phyloP scores from a whole-genome alignment of 2,888 invertebrate species.

The Baccha elongata region DNA sequence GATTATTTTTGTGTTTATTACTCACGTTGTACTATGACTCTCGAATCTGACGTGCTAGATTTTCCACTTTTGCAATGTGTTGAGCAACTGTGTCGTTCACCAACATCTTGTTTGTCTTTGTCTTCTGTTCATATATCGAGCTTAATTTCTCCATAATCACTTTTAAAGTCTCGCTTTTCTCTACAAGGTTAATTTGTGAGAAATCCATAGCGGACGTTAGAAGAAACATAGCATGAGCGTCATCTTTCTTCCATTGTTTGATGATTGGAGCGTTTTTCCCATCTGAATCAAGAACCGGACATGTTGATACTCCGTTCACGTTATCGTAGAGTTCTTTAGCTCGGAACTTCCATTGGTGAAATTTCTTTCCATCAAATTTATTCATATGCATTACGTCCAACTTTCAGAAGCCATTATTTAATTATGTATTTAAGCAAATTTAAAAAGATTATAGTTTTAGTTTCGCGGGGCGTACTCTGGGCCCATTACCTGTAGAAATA shows the following conservation, averaged over 20 bases:
- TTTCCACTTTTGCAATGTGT: slow-evolving; percentile 9
- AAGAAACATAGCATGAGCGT: slow-evolving; percentile 2
- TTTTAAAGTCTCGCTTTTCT: slow-evolving; percentile 1
- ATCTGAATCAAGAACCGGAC: no score
- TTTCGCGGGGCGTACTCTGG: no score
- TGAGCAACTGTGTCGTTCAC: neutral
- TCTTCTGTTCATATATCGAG: slow-evolving; percentile 6
- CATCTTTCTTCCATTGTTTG: no score
- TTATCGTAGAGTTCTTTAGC: neutral
- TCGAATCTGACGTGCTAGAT: slow-evolving; percentile 1
- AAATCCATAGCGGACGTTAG: slow-evolving; percentile 9
- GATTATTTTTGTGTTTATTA: neutral
- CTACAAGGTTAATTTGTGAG: slow-evolving; percentile 1
- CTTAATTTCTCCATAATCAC: neutral
- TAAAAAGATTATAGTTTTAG: no score
- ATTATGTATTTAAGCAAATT: no score
- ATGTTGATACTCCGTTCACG: no score
- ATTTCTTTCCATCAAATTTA: slow-evolving; percentile 16
- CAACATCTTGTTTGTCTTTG: neutral
- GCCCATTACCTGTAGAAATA: no score
- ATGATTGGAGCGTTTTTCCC: no score
- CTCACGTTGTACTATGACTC: slow-evolving; percentile 11
- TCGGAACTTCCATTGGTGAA: slow-evolving; percentile 11
- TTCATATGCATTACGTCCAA: neutral
- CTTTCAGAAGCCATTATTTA: neutral